A percentile compares a stretch with the other conserved stretches of the same genome.
phyloP scores from a whole-genome alignment of 1,140 invertebrate species.

The Tetragnatha versicolor region DNA sequence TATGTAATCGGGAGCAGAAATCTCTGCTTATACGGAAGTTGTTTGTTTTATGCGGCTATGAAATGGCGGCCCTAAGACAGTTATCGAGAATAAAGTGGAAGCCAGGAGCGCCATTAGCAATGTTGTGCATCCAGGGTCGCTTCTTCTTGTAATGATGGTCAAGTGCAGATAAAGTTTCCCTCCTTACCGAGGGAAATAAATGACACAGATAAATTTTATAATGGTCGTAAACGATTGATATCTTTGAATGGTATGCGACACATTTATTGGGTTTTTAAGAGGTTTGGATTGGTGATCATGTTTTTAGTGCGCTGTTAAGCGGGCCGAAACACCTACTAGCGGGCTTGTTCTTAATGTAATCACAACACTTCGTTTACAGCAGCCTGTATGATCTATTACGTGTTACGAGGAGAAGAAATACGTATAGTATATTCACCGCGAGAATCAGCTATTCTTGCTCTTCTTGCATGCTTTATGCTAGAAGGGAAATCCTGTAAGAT shows the following conservation, averaged over 20 bases:
- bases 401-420: no score
- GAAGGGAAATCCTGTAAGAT: no score
- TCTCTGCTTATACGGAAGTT: constrained; percentile 40
- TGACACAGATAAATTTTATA: constrained; percentile 55
- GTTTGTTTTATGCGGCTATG: constrained; percentile 54
- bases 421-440: no score
- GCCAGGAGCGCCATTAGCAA: background rate
- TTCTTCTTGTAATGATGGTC: constrained; percentile 44
- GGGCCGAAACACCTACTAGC: constrained; percentile 10
- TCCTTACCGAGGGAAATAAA: constrained; percentile 4
- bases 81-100: constrained; percentile 52
- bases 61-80: constrained; percentile 35
- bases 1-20: constrained; percentile 47
- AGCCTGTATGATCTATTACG: background rate
- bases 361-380: constrained; percentile 12
- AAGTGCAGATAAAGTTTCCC: constrained; percentile 52
- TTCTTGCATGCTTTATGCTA: no score
- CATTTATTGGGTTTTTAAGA: constrained; percentile 54
- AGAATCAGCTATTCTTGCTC: no score
- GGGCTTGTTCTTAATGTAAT: background rate
- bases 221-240: constrained; percentile 56
- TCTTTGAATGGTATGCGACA: constrained; percentile 46
- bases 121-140: background rate
- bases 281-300: constrained; percentile 52
- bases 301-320: constrained; percentile 49